Evolutionary conservation across 1,140 invertebrate genomes (phyloP), one percentile per base, ranked within the genome.

Genomic region (Pteromalus puparum): DNA sequence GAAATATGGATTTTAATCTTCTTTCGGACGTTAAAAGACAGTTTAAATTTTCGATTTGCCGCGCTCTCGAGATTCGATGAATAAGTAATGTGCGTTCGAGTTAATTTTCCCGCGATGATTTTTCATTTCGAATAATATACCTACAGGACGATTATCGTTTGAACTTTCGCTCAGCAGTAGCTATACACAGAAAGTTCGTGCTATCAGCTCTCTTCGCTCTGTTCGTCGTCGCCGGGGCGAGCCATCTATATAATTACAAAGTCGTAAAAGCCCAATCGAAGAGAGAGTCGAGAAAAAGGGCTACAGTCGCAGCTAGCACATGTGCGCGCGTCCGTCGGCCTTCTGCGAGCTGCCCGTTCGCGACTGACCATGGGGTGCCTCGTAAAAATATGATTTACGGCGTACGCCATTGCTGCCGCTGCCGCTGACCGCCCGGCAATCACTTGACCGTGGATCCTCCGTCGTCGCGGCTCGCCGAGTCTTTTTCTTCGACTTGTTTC

Each of bases 321-420:
- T 72, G 61, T 85, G 30, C 76, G 46, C 42, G n/a, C 42, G 68
- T 73, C 46, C 79, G 26, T 83, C 85, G 87, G 76, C 78, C 85
- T 88, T 87, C 86, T 88, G 12, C n/a, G n/a, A 28, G 70, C 13
- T 15, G 12, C 21, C 65, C 24, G 67, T 77, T 65, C 70, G 21
- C 73, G 87, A 90, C 89, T 89, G 88, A 82, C 89, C 88, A 85
- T 90, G 87, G 86, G 86, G 86, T 90, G 89, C 86, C 89, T 90
- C 90, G 82, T 91, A 91, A 91, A 91, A 90, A 72, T 88, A 89
- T 91, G 89, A 91, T 91, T 91, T 91, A 91, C 87, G 88, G 86
- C 88, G 87, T 61, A 48, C 46, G 46, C 46, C 46, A 48, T 48
- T 84, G 77, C 70, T 53, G 65, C 77, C 18, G 68, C 77, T 53